These are phyloP conservation scores for Lepidocyrtoides sp. DNA, from an alignment of 2,888 invertebrate genomes.

Conservation along the genomic window DNA sequence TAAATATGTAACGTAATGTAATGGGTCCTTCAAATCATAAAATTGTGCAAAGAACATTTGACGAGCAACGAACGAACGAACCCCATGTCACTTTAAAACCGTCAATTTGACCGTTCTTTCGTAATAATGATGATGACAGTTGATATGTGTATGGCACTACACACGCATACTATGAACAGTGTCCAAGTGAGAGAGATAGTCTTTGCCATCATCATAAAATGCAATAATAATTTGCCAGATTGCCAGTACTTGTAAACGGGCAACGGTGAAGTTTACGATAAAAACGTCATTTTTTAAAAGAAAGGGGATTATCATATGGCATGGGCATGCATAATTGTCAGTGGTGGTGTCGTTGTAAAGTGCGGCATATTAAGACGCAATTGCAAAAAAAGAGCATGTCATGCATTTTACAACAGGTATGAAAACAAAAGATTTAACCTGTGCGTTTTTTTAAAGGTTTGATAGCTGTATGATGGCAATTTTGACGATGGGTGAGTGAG, in stretches of 20 bases:
- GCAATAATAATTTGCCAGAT: slow-evolving; percentile 59
- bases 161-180: background rate
- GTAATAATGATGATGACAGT: background rate
- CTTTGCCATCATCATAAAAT: slow-evolving; percentile 28
- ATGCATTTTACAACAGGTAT: background rate
- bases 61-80: background rate
- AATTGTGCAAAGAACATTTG: background rate
- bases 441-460: background rate
- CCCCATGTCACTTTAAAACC: slow-evolving; percentile 10
- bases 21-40: slow-evolving; percentile 29
- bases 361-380: slow-evolving; percentile 3
- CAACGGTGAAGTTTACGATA: slow-evolving; percentile 26
- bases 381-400: background rate
- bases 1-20: slow-evolving; percentile 34
- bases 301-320: slow-evolving; percentile 23
- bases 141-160: background rate
- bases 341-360: slow-evolving; percentile 15
- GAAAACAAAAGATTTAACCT: background rate
- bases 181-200: background rate
- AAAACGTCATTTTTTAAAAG: slow-evolving; percentile 48
- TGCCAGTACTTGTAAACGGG: background rate
- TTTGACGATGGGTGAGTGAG: background rate
- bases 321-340: slow-evolving; percentile 41
- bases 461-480: too few relatives aligned
- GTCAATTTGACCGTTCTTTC: slow-evolving; percentile 8